Evolutionary conservation across 2,113 vertebrate genomes (phyloP).

Genomic region (Pantherophis guttatus): DNA sequence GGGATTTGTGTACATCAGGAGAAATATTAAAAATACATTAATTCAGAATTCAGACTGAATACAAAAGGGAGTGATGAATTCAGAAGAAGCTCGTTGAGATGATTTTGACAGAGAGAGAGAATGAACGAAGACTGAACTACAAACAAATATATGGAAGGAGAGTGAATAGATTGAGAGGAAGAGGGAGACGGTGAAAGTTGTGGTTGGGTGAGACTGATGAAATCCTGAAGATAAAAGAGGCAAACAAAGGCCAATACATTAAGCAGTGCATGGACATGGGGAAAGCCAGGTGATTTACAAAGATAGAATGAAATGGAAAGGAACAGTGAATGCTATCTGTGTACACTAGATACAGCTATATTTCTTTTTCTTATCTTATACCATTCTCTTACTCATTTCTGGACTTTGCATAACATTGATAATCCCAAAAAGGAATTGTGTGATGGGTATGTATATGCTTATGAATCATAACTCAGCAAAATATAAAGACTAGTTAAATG

Average conservation of each 20-base stretch:
- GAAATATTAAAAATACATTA: background rate
- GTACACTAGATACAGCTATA: background rate
- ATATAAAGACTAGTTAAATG: background rate
- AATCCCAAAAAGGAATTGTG: background rate
- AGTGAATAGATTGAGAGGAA: background rate
- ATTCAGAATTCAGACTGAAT: background rate
- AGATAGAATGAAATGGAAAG: background rate
- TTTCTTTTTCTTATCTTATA: background rate
- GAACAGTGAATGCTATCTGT: background rate
- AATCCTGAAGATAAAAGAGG: background rate
- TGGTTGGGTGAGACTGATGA: background rate
- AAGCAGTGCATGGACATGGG: background rate
- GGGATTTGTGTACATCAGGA: background rate
- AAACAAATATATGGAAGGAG: background rate
- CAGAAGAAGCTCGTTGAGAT: background rate
- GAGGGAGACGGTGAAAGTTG: background rate
- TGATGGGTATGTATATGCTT: background rate
- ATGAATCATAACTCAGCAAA: background rate
- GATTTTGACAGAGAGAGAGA: background rate
- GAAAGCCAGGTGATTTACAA: background rate
- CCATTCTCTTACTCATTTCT: background rate
- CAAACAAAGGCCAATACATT: background rate
- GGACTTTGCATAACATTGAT: background rate
- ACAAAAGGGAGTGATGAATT: background rate
- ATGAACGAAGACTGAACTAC: background rate